These are phyloP conservation scores for Perca schrenkii DNA, from an alignment of 2,113 vertebrate genomes.

Conservation along the genomic window DNA sequence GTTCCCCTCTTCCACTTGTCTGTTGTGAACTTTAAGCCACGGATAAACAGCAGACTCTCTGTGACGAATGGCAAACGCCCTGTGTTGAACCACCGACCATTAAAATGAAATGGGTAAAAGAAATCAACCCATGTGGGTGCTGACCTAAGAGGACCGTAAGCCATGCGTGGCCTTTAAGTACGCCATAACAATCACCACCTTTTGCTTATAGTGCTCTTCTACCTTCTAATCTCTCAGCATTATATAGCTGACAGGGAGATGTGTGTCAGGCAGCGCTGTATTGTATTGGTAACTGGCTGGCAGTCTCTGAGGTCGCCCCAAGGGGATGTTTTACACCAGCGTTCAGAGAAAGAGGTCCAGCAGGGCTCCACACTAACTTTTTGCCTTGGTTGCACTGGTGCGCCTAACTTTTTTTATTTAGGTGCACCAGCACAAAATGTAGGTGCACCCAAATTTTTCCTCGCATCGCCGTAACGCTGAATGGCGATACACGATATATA, in stretches of 20 bases:
- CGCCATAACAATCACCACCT: neutral
- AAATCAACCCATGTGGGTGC: neutral
- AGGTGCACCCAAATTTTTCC: no score
- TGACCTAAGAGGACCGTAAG: neutral
- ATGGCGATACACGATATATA: no score
- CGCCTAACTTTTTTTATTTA: no score
- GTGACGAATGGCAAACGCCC: neutral
- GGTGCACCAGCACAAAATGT: no score
- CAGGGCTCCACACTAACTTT: no score
- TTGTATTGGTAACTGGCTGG: slow-evolving; percentile 19
- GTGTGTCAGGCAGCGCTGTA: neutral
- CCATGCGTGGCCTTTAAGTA: slow-evolving; percentile 16
- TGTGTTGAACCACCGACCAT: neutral
- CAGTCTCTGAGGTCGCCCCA: slow-evolving; percentile 4
- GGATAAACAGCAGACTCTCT: slow-evolving; percentile 15
- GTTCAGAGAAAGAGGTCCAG: neutral
- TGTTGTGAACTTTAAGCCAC: slow-evolving; percentile 20
- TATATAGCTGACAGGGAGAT: slow-evolving; percentile 36
- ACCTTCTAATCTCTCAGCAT: slow-evolving; percentile 23
- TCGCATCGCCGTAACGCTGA: no score
- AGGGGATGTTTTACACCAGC: slow-evolving; percentile 10
- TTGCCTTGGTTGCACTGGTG: no score
- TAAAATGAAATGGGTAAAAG: neutral
- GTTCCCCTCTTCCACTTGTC: slow-evolving; percentile 9
- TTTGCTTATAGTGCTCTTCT: neutral